Base-by-base conservation (phyloP, 2,113 vertebrate species). In the Halichoerus grypus region DNA sequence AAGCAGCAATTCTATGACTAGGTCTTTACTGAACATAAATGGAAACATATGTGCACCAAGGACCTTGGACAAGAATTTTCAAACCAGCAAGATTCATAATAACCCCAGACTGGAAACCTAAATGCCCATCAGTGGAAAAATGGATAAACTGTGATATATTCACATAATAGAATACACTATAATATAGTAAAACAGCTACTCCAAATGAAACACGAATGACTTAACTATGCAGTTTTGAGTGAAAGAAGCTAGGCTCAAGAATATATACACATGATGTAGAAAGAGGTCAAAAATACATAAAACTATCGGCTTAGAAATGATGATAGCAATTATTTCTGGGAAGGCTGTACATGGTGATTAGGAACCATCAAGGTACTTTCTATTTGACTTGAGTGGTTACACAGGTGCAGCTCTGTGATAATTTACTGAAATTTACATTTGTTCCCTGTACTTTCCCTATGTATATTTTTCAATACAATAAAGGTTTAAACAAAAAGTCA, bases 361-460 rank as follows among this genome's bases (percentile, higher is more conserved):
- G 57, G 51, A 81, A 6, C 5, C 12, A 71, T 61, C 39, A 71
- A 21, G 22, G 53, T 24, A 26, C 16, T 24, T 69, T 49, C 61
- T 85, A 22, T 95, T 46, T 46, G 28, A 63, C 26, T n/a, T 51
- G 59, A 19, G 36, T 31, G 22, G 5, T 57, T 88, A 81, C 49
- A 95, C 12, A 79, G 49, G 12, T 91, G 31, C 36, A 69, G 39
- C 31, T 76, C 71, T 69, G 12, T 67, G 36, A 69, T 49, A 57
- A 69, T 85, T 49, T 84, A 91, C 12, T 84, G 33, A 95, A 84
- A 95, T 67, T 53, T 74, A 85, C 7, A 59, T 85, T 82, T 93
- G 42, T 74, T 89, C 53, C 28, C 55, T 74, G 8, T 19, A 26
- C 55, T 53, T 82, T 94, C 49, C 55, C 28, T 77, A 24, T 49